Conservation (phyloP, 2,888 invertebrate species). For the Lithophane semibrunnea region DNA sequence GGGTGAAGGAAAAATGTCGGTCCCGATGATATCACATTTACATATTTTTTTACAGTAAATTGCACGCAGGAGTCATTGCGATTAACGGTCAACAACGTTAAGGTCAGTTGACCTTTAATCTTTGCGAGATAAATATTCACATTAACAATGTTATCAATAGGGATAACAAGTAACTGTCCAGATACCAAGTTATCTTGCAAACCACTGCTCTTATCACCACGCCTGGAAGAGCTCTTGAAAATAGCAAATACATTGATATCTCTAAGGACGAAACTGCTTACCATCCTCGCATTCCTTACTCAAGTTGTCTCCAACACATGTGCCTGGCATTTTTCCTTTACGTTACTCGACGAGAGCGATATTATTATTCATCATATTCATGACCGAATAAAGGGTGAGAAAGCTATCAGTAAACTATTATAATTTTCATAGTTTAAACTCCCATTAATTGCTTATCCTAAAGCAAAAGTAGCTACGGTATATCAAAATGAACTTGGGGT, state of each 20-base stretch:
- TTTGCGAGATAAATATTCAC: neutral
- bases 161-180: neutral
- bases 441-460: slow-evolving; percentile 61
- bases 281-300: slow-evolving; percentile 4
- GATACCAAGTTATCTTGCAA: neutral
- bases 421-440: slow-evolving; percentile 48
- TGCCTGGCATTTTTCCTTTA: slow-evolving; percentile 20
- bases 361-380: slow-evolving; percentile 41
- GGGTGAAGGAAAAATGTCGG: neutral
- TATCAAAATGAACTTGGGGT: slow-evolving; percentile 65
- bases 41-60: slow-evolving; percentile 23
- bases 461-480: slow-evolving; percentile 62
- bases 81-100: neutral
- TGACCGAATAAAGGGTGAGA: slow-evolving; percentile 29
- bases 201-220: slow-evolving; percentile 1
- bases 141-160: neutral
- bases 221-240: slow-evolving; percentile 2
- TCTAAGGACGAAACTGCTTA: neutral
- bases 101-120: slow-evolving; percentile 3
- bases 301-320: slow-evolving; percentile 35
- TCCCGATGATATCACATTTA: slow-evolving; percentile 22
- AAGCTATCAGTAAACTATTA: slow-evolving; percentile 52
- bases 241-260: slow-evolving; percentile 6
- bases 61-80: neutral
- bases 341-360: slow-evolving; percentile 1